Evolutionary conservation across 2,113 vertebrate species (phyloP).

Genomic region (Sterrhoptilus dennistouni): DNA sequence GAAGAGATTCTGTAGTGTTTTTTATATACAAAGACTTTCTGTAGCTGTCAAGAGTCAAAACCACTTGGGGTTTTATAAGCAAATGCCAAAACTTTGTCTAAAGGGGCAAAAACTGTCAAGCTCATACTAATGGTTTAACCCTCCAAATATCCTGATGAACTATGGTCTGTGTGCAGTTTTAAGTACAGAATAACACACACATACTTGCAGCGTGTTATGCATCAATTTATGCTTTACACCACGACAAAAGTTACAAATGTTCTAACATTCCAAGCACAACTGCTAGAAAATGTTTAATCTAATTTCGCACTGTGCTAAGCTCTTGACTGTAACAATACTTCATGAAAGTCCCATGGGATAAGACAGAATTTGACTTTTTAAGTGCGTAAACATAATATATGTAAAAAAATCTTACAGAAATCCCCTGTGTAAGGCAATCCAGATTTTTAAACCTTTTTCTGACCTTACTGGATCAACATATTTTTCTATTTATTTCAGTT

Average conservation of each 20-base stretch:
- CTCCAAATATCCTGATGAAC: not conserved
- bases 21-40: not conserved
- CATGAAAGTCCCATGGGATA: not conserved
- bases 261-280: not conserved
- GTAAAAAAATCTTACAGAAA: not conserved
- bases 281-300: not conserved
- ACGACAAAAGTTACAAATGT: not conserved
- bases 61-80: not conserved
- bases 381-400: not conserved
- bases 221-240: not conserved
- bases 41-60: not conserved
- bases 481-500: not conserved
- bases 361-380: not conserved
- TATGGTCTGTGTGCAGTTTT: not conserved
- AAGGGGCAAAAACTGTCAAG: not conserved
- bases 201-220: not conserved
- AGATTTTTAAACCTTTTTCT: not conserved
- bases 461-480: not conserved
- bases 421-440: not conserved
- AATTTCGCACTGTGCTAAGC: not conserved
- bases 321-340: not conserved
- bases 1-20: not conserved
- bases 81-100: not conserved
- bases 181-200: not conserved
- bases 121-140: not conserved